phyloP scores from a whole-genome alignment of 2,797 vertebrate species.

The Dromococcyx pavoninus region DNA sequence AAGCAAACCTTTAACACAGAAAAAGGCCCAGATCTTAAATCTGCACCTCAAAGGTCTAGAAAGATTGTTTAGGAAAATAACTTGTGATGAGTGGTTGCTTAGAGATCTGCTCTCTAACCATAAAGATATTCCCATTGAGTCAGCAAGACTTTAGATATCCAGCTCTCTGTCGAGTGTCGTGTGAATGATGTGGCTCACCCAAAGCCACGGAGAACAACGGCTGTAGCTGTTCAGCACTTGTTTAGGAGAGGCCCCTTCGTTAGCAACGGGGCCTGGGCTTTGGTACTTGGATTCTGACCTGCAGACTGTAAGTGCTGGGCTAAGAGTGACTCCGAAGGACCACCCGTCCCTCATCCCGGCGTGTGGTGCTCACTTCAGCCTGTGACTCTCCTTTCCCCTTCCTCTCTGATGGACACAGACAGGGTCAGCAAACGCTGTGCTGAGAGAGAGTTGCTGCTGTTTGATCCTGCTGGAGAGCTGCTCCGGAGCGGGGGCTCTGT shows the following conservation, averaged over 20 bases:
- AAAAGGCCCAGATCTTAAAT: not conserved
- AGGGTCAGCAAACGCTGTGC: not conserved
- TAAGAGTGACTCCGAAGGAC: not conserved
- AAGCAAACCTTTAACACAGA: not conserved
- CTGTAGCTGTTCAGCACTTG: not conserved
- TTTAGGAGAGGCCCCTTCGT: not conserved
- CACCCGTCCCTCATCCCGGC: rapidly evolving
- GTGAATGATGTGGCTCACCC: not conserved
- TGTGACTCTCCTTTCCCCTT: not conserved
- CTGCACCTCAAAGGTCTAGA: not conserved
- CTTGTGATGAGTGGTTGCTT: not conserved
- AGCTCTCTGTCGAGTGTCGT: not conserved
- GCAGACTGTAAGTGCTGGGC: not conserved
- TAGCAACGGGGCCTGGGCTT: not conserved
- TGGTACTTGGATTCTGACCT: constrained; percentile 37
- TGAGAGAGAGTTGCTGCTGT: not conserved
- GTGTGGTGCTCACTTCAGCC: not conserved
- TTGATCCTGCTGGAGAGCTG: not conserved
- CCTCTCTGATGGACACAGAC: not conserved
- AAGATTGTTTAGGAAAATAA: not conserved
- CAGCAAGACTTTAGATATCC: not conserved
- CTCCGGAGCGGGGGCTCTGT: not conserved
- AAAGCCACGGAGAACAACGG: constrained; percentile 20
- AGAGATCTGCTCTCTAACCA: not conserved
- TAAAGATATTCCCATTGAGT: not conserved